A percentile compares a stretch with the other conserved stretches of the same genome.
phyloP scores from a whole-genome alignment of 2,113 vertebrate genomes.

The Peromyscus californicus region DNA sequence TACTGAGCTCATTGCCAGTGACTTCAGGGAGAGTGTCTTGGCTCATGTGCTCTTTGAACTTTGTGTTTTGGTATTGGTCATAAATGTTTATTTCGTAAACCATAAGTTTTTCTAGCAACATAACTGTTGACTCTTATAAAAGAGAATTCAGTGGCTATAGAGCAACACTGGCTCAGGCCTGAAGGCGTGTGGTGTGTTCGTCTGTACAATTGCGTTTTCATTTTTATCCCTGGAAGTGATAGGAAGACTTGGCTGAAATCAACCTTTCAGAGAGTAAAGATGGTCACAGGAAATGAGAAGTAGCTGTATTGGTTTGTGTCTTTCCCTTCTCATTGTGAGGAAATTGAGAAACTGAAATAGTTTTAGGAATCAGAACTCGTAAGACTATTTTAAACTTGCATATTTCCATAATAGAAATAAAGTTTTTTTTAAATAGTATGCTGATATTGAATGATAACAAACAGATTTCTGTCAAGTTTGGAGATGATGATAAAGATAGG shows the following conservation, averaged over 20 bases:
- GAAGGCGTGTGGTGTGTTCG: neutral
- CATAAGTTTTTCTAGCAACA: neutral
- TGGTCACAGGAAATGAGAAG: neutral
- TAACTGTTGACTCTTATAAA: neutral
- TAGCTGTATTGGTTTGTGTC: neutral
- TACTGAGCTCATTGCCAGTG: conserved; percentile 1
- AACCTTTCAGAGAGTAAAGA: neutral
- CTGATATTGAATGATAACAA: neutral
- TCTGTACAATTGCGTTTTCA: neutral
- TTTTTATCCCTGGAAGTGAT: rapidly evolving
- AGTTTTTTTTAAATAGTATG: neutral
- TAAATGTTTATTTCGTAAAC: conserved; percentile 62
- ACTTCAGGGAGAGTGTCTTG: conserved; percentile 3
- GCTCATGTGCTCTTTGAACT: neutral
- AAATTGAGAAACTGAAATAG: conserved; percentile 22
- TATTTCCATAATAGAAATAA: neutral
- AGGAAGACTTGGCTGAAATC: conserved; percentile 25
- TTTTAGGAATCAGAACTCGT: conserved; percentile 19
- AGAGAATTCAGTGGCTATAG: conserved; percentile 47
- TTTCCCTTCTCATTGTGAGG: neutral
- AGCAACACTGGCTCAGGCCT: neutral
- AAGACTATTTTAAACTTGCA: neutral
- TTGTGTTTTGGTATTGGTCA: neutral
- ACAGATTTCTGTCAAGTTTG: neutral
- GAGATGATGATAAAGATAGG: neutral